Evolutionary conservation across 1,140 invertebrate species (phyloP), one percentile per base, ranked within the genome.

Genomic region (Dendroctonus valens): DNA sequence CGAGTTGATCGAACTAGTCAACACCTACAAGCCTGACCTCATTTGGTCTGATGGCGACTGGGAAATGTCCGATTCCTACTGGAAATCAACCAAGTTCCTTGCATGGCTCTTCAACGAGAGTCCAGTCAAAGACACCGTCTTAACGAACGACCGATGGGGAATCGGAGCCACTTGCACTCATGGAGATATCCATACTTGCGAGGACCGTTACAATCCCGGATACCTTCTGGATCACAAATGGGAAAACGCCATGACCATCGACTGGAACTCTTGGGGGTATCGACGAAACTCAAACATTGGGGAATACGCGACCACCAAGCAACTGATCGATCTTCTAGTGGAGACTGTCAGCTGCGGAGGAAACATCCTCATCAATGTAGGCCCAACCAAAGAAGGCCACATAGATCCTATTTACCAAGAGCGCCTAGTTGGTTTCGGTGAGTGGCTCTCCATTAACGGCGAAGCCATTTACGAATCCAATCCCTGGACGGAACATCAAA

Each of bases 81-180:
- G 89, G 89, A 85, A 85, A 46, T 87, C 90, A 0, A 87, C 84
- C 68, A 86, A 90, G 69, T 88, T 93, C 71, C 80, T 98, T 3
- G 89, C 95, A 6, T 98, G 95, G 94, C 81, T 98, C 0, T 99
- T 96, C 73, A 98, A 97, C 78, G 88, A 95, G 7, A 97, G 94
- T 78, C 94, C 96, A 0, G 92, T 98, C 0, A 90, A 89, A 75
- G 87, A 96, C 54, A 90, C 86, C 4, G 85, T 98, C 8, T 92
- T 97, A 0, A 88, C 89, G 0, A 96, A 96, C 80, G 91, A 93
- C 76, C 82, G 93, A 72, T 95, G 92, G 92, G 94, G 96, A 5
- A 79, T 73, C 39, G 85, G 85, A 49, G 89, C 86, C 2, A 78
- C 85, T 0, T 96, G 95, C 67, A 82, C 89, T 71, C 95, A 98